A percentile compares a stretch with the other conserved stretches of the same genome.
Conservation (phyloP, 2,888 invertebrate genomes). For the Oxystoma pomonae region DNA sequence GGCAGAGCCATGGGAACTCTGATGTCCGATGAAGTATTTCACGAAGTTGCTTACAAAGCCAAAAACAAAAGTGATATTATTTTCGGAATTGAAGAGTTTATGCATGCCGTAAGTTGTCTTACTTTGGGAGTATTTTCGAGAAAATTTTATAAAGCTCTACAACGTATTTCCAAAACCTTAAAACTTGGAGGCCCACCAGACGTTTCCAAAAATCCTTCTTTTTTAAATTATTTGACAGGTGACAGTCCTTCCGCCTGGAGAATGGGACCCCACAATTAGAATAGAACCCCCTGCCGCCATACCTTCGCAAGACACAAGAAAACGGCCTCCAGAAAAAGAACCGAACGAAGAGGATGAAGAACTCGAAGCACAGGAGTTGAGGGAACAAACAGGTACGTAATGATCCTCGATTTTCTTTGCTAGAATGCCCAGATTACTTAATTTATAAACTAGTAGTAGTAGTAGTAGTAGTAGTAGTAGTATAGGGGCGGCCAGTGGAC, state of each 20-base stretch:
- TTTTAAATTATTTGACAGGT: too few species aligned
- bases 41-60: constrained; percentile 92
- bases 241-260: too few species aligned
- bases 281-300: constrained; percentile 92
- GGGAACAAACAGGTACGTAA: constrained; percentile 68
- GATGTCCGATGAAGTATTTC: constrained; percentile 98
- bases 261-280: constrained; percentile 94
- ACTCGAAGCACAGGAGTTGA: constrained; percentile 74
- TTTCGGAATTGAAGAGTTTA: constrained; percentile 58
- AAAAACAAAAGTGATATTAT: constrained; percentile 83
- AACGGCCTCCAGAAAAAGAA: constrained; percentile 73
- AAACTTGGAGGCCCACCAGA: too few species aligned
- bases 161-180: too few species aligned
- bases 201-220: too few species aligned
- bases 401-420: too few species aligned
- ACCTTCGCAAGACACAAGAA: constrained; percentile 79
- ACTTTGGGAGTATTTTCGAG: too few species aligned
- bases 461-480: too few species aligned
- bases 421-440: too few species aligned
- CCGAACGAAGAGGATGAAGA: constrained; percentile 73
- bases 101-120: constrained; percentile 2
- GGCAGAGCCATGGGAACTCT: constrained; percentile 95
- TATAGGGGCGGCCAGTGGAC: too few species aligned
- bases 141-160: too few species aligned
- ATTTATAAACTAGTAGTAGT: too few species aligned